Base-by-base conservation (phyloP, 2,113 vertebrate species). In the Abramis brama region DNA sequence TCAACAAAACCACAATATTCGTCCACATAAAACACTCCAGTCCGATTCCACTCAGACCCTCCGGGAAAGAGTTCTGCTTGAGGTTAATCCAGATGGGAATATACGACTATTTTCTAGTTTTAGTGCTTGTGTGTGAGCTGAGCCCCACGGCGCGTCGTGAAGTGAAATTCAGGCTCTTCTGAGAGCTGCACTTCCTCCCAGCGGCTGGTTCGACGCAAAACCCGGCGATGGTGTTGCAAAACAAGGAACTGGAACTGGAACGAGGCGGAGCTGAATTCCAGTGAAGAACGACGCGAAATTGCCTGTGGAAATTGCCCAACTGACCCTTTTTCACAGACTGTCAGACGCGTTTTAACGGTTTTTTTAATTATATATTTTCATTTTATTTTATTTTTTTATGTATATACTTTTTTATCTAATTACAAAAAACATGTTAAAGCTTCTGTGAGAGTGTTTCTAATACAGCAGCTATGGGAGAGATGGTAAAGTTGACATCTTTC, bases 111-210 rank as follows among this genome's bases (percentile, higher is more conserved):
- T 79, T 81, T 25, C 25, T 21, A 33, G 23, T 43, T 50, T 81
- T 55, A 66, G 3, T 66, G 52, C 33, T 60, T 21, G 47, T 36
- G 78, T n/a, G 19, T 17, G 70, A 76, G 60, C 33, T 66, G 45
- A 75, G 50, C 55, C 12, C 57, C 64, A 50, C 85, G 7, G 75
- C 52, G 62, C 71, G 60, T 80, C 15, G 77, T 78, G 85, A 78
- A 89, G 39, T 76, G 78, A 68, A 73, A 71, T 86, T 59, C 60
- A 74, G 64, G 80, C 85, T 68, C 19, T 71, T 74, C 82, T 50
- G 82, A 74, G 85, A 78, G 50, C 78, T 82, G 43, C 73, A 89
- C 88, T 89, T 89, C 88, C 88, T 89, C 83, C 82, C 68, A 76
- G 33, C 75, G 86, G 50, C 27, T 6, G 80, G 50, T 21, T 25